A percentile compares a stretch with the other conserved stretches of the same genome.
Conservation (phyloP, 2,888 invertebrate species). For the Pinctada fucata region DNA sequence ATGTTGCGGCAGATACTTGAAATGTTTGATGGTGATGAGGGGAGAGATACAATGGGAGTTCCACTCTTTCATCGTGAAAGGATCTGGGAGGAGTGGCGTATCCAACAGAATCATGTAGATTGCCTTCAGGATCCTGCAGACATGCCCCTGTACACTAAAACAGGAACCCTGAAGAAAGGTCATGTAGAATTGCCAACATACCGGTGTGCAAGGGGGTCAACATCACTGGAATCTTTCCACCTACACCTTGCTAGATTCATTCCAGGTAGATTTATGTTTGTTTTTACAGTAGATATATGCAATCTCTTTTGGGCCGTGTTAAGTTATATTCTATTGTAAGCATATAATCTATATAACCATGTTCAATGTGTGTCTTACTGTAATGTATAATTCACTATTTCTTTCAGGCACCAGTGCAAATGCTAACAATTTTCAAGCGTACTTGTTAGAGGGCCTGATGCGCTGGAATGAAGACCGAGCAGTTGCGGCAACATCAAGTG, state of each 20-base stretch:
- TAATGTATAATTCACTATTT: no score
- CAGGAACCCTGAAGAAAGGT: conserved; percentile 41
- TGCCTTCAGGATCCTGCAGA: conserved; percentile 46
- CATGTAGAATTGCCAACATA: conserved; percentile 27
- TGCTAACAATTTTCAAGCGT: conserved; percentile 48
- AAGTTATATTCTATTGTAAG: no score
- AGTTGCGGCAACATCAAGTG: neutral
- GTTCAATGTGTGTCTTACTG: no score
- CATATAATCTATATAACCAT: no score
- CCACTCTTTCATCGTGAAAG: conserved; percentile 41
- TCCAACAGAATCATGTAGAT: conserved; percentile 36
- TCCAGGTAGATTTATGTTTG: conserved; percentile 5
- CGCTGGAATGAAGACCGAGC: conserved; percentile 50
- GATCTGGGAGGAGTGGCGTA: conserved; percentile 35
- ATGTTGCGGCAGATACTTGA: conserved; percentile 26
- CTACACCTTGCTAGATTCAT: conserved; percentile 28
- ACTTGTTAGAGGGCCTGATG: conserved; percentile 45
- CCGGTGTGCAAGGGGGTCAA: conserved; percentile 43
- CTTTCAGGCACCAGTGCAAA: conserved; percentile 44
- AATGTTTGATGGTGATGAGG: conserved; percentile 27
- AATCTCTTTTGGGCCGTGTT: no score
- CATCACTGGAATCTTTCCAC: conserved; percentile 23
- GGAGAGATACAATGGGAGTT: conserved; percentile 41
- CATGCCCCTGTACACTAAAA: conserved; percentile 39
- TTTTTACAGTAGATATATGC: no score